phyloP scores from a whole-genome alignment of 1,140 invertebrate genomes.

The Ceratosolen solmsi region DNA sequence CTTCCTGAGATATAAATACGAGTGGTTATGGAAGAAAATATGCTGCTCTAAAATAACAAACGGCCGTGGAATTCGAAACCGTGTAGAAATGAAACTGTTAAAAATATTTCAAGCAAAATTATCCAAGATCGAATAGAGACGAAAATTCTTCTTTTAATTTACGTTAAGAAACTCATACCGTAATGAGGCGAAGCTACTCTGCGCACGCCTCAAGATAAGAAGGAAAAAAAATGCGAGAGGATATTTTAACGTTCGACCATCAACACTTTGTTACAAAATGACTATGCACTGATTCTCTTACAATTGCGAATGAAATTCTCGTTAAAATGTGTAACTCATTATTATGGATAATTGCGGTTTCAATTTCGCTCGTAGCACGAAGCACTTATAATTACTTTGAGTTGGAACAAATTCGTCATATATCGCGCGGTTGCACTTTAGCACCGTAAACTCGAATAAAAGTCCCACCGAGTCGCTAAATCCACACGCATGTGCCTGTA shows the following conservation, averaged over 20 bases:
- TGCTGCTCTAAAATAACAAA: background rate
- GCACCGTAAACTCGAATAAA: background rate
- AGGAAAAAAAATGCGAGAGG: background rate
- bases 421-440: background rate
- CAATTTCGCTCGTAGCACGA: background rate
- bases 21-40: background rate
- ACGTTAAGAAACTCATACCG: background rate
- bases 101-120: background rate
- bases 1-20: background rate
- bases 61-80: constrained; percentile 6
- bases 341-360: background rate
- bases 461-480: background rate
- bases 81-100: background rate
- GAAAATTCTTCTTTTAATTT: background rate
- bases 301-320: background rate
- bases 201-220: background rate
- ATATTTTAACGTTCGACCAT: background rate
- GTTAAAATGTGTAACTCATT: background rate
- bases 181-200: too few relatives aligned
- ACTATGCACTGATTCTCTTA: background rate
- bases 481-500: background rate
- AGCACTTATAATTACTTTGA: too few relatives aligned
- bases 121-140: background rate
- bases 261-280: background rate
- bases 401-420: background rate